Conservation (phyloP, 2,797 vertebrate species). For the Apogon hyalosoma region DNA sequence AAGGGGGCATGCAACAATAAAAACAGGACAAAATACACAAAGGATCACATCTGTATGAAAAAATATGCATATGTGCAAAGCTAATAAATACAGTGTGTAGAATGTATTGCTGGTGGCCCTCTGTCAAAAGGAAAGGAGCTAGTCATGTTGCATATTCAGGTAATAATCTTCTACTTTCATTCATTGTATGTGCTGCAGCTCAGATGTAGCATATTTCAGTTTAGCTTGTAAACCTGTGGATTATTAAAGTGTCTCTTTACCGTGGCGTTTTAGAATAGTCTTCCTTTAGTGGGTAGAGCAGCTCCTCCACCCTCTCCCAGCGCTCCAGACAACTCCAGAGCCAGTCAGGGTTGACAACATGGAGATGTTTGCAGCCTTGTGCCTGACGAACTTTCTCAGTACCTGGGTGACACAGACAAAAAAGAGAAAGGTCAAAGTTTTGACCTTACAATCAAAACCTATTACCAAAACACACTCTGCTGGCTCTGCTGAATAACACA, state of each 20-base stretch:
- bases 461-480: not conserved
- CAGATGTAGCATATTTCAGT: not conserved
- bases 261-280: conserved; percentile 88
- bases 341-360: conserved; percentile 97
- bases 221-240: not conserved
- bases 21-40: too few species aligned
- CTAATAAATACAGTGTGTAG: too few species aligned
- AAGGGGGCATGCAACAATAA: too few species aligned
- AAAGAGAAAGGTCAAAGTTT: not conserved
- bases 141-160: too few species aligned
- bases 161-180: too few species aligned
- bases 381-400: conserved; percentile 98
- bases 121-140: too few species aligned
- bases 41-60: too few species aligned
- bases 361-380: conserved; percentile 89
- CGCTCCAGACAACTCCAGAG: conserved; percentile 97
- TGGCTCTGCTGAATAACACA: conserved; percentile 10
- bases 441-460: conserved; percentile 13
- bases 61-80: too few species aligned
- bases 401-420: conserved; percentile 77
- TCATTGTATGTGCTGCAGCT: not conserved
- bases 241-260: conserved; percentile 64
- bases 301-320: conserved; percentile 96
- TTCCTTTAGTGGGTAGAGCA: conserved; percentile 93
- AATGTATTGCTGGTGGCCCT: too few species aligned